Percentiles rank a stretch among this genome's conserved stretches.
Evolutionary conservation across 2,888 invertebrate genomes (phyloP).

Genomic region (Leucoma salicis): DNA sequence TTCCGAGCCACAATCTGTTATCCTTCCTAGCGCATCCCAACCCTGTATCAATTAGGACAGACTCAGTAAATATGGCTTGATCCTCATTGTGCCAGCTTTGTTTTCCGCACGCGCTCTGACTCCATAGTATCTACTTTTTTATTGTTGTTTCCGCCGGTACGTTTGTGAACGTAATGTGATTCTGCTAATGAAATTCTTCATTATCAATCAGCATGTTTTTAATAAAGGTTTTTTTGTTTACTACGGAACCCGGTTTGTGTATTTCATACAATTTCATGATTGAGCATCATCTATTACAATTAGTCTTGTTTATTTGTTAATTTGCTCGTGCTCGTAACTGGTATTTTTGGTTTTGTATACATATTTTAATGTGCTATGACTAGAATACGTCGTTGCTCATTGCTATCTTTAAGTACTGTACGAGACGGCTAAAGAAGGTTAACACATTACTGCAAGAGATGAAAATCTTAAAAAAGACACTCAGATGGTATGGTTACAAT

Average conservation of each 20-base stretch:
- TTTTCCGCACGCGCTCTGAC: conserved; percentile 44
- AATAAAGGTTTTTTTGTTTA: conserved; percentile 17
- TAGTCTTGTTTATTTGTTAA: no score
- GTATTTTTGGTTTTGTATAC: no score
- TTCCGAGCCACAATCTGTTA: conserved; percentile 37
- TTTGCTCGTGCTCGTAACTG: no score
- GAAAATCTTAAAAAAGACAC: no score
- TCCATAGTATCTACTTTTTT: conserved; percentile 39
- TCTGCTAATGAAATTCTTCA: conserved; percentile 40
- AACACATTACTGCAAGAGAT: no score
- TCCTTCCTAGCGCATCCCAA: conserved; percentile 43
- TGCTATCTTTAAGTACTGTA: no score
- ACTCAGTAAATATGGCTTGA: conserved; percentile 63
- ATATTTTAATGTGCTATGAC: no score
- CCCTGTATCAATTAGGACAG: conserved; percentile 70
- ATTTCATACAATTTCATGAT: conserved; percentile 11
- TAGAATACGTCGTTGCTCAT: no score
- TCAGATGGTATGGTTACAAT: no score
- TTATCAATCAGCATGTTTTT: conserved; percentile 27
- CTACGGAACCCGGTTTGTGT: conserved; percentile 8
- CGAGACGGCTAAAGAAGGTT: no score
- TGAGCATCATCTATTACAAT: no score
- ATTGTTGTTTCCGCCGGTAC: conserved; percentile 27
- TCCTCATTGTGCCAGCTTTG: conserved; percentile 60
- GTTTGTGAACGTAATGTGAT: conserved; percentile 37